A percentile compares a stretch with the other conserved stretches of the same genome.
Conservation (phyloP, 2,797 vertebrate species). For the Pseudopleuronectes americanus region DNA sequence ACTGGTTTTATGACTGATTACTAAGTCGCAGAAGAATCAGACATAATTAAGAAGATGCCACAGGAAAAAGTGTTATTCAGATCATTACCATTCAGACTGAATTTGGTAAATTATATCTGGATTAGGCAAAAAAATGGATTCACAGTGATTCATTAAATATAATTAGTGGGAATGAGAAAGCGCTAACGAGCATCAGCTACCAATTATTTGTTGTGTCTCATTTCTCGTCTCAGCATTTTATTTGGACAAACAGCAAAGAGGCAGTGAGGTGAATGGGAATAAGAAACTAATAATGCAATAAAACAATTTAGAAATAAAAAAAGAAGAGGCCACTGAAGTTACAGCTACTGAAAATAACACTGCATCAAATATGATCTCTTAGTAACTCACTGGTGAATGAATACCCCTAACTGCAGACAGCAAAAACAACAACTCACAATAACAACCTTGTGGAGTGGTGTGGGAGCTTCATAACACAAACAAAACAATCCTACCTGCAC, state of each 20-base stretch:
- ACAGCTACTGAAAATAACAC: not conserved
- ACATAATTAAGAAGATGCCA: conserved; percentile 38
- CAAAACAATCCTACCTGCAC: conserved; percentile 86
- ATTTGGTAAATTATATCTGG: conserved; percentile 43
- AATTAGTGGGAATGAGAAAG: conserved; percentile 18
- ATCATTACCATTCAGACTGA: conserved; percentile 34
- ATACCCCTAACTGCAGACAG: not conserved
- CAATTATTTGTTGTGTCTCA: conserved; percentile 1
- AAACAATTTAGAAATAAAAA: not conserved
- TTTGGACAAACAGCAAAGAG: conserved; percentile 11
- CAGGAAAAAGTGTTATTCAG: conserved; percentile 40
- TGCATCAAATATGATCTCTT: not conserved
- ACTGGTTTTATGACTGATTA: conserved; percentile 33
- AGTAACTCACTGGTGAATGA: conserved; percentile 1
- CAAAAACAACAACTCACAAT: not conserved
- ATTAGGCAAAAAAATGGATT: conserved; percentile 40
- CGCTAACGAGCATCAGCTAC: not conserved
- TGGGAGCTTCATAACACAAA: not conserved
- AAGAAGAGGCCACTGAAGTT: conserved; percentile 2
- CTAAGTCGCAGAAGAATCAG: conserved; percentile 21
- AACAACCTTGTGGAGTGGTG: not conserved
- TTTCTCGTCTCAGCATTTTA: not conserved
- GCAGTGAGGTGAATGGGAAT: not conserved
- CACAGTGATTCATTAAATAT: conserved; percentile 33
- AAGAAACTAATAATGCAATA: not conserved